A percentile compares a stretch with the other conserved stretches of the same genome.
phyloP scores from a whole-genome alignment of 2,888 invertebrate species.

The Isoperla grammatica region DNA sequence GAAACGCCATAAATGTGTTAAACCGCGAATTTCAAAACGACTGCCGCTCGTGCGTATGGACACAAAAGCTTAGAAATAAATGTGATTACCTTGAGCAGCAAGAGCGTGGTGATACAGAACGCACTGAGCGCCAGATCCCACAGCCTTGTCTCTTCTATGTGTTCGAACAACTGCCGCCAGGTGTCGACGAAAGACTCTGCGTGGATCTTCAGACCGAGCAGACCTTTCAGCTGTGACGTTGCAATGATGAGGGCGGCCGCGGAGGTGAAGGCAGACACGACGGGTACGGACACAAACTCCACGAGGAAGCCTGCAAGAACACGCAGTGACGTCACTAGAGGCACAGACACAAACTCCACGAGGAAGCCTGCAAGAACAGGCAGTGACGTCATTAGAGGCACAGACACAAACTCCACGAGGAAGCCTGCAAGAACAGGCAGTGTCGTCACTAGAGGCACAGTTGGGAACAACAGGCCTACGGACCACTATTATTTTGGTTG shows the following conservation, averaged over 20 bases:
- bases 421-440: too few species aligned
- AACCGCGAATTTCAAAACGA: too few species aligned
- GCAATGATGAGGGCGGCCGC: slow-evolving; percentile 71
- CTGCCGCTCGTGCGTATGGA: too few species aligned
- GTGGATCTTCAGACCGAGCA: slow-evolving; percentile 56
- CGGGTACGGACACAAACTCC: slow-evolving; percentile 67
- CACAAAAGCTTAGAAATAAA: background rate
- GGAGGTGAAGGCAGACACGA: slow-evolving; percentile 69
- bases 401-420: slow-evolving; percentile 66
- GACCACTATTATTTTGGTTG: too few species aligned
- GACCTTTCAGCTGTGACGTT: slow-evolving; percentile 64
- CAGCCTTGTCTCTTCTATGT: slow-evolving; percentile 51
- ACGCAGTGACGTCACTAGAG: too few species aligned
- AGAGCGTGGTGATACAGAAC: slow-evolving; percentile 54
- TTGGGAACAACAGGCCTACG: too few species aligned
- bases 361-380: slow-evolving; percentile 64
- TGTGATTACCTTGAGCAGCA: slow-evolving; percentile 56
- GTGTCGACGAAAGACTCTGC: slow-evolving; percentile 58
- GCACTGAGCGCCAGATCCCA: slow-evolving; percentile 59
- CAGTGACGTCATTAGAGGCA: slow-evolving; percentile 68
- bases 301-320: slow-evolving; percentile 65
- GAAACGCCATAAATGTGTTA: too few species aligned
- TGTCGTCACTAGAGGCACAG: slow-evolving; percentile 66
- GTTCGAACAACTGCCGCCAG: slow-evolving; percentile 51
- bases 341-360: slow-evolving; percentile 66